phyloP scores from a whole-genome alignment of 2,113 vertebrate genomes.

The Raja brachyura region DNA sequence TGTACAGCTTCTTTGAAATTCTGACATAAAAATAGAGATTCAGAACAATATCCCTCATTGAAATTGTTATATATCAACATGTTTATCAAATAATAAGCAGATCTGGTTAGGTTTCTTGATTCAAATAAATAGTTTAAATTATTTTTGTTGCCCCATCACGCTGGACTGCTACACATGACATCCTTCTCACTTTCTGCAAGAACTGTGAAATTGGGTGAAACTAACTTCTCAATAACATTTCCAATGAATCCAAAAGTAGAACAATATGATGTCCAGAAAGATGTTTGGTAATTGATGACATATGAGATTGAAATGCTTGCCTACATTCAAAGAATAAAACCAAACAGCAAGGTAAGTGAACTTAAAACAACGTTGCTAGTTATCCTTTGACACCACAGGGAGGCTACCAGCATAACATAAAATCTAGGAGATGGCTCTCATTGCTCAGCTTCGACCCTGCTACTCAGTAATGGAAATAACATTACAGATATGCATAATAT shows the following conservation, averaged over 20 bases:
- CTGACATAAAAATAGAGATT: background rate
- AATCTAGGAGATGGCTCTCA: background rate
- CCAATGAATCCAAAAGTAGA: background rate
- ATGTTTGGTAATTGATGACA: background rate
- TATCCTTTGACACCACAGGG: background rate
- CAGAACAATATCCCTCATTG: background rate
- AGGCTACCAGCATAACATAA: background rate
- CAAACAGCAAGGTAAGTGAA: background rate
- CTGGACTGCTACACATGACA: background rate
- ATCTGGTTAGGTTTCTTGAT: background rate
- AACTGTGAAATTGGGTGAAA: background rate
- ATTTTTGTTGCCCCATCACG: background rate
- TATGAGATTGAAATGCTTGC: background rate
- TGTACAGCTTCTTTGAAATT: background rate
- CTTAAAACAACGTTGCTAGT: background rate
- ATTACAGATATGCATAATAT: background rate
- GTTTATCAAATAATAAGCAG: background rate
- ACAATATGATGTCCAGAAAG: background rate
- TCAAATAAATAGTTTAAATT: background rate
- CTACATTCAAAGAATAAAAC: constrained; percentile 16
- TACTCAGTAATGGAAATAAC: background rate
- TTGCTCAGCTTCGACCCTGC: background rate
- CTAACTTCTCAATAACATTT: background rate
- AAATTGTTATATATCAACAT: background rate
- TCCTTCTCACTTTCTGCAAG: background rate